A percentile compares a stretch with the other conserved stretches of the same genome.
These are phyloP conservation scores for Orchestia grillus DNA, from an alignment of 1,140 invertebrate genomes.

Conservation along the genomic window DNA sequence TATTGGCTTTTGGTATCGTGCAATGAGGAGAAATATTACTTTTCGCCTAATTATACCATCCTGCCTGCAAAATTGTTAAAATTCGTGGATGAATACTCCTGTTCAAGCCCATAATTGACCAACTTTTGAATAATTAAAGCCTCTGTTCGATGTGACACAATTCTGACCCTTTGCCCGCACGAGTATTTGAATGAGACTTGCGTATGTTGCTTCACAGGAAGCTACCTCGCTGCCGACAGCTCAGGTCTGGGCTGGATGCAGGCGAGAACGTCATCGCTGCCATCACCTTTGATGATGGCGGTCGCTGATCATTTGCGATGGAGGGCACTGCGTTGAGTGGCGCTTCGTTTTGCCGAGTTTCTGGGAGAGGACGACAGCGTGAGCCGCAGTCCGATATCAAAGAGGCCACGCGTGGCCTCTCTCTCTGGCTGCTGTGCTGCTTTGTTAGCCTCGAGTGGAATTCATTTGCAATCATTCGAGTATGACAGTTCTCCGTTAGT, in stretches of 20 bases:
- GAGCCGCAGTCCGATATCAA: neutral
- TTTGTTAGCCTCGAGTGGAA: constrained; percentile 13
- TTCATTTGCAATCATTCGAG: constrained; percentile 22
- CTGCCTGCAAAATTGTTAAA: neutral
- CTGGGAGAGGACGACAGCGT: neutral
- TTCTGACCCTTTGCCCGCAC: neutral
- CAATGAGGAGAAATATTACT: too few species aligned
- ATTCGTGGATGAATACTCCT: neutral
- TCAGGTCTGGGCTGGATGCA: neutral
- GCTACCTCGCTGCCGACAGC: neutral
- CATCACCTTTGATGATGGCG: neutral
- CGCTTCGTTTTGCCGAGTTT: neutral
- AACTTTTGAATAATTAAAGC: neutral
- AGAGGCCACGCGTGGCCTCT: neutral
- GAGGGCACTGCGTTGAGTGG: neutral
- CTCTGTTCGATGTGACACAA: neutral
- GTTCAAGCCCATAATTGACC: neutral
- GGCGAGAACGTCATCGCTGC: neutral
- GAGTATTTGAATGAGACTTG: neutral
- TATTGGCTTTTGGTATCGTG: too few species aligned
- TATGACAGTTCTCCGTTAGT: neutral
- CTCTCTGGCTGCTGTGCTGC: neutral
- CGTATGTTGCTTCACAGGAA: neutral
- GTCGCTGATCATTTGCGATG: constrained; percentile 13
- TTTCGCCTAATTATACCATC: neutral